Percentiles rank a stretch among this genome's conserved stretches.
These are phyloP conservation scores for Ecliptopera silaceata DNA, from an alignment of 2,888 invertebrate species.

Conservation along the genomic window DNA sequence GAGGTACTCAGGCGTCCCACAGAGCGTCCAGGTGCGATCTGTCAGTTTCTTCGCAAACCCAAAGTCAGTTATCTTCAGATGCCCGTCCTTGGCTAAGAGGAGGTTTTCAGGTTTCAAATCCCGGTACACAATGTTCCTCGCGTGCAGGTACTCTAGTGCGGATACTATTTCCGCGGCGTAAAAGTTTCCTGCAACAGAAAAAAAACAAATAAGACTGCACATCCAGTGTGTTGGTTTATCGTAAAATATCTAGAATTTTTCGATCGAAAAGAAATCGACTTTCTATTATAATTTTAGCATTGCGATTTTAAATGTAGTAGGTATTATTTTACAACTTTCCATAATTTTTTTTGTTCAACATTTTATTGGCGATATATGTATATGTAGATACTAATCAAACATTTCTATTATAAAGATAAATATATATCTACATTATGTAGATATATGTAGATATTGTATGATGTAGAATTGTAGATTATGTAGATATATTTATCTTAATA, in stretches of 20 bases:
- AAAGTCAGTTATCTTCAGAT: constrained; percentile 98
- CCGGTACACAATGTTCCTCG: constrained; percentile 92
- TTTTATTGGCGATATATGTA: neutral
- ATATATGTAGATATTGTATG: too few species aligned
- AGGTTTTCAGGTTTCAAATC: constrained; percentile 98
- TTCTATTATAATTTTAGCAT: constrained; percentile 15
- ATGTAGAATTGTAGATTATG: neutral
- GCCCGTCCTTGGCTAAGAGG: constrained; percentile 95
- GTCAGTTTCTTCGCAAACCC: constrained; percentile 97
- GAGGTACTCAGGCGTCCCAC: constrained; percentile 98
- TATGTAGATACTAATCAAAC: neutral
- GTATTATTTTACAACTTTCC: constrained; percentile 1
- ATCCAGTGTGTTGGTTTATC: neutral
- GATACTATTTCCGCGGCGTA: constrained; percentile 97
- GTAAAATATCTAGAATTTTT: neutral
- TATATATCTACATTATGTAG: too few species aligned
- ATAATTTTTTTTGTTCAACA: constrained; percentile 17
- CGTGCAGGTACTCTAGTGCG: constrained; percentile 96
- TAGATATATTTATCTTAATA: too few species aligned
- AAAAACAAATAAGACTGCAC: neutral
- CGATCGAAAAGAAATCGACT: constrained; percentile 7
- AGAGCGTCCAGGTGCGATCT: constrained; percentile 98
- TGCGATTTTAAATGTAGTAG: neutral
- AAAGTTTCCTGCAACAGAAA: constrained; percentile 87
- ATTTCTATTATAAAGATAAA: neutral